phyloP scores from a whole-genome alignment of 1,140 invertebrate species.

The Chrysomallon squamiferum region DNA sequence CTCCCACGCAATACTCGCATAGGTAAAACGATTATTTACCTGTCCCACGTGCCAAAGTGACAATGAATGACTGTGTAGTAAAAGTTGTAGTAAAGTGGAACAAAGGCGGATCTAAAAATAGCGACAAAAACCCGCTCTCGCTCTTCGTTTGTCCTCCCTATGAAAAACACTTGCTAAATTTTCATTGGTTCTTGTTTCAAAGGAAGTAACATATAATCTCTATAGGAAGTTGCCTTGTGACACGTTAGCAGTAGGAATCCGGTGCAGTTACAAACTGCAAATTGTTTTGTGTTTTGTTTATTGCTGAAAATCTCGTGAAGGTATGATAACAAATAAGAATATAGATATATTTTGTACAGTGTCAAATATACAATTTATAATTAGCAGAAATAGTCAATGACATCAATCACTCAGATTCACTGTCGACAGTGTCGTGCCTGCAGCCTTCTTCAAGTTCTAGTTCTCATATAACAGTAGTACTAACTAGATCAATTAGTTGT shows the following conservation, averaged over 20 bases:
- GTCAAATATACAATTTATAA: no score
- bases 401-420: no score
- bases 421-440: no score
- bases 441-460: no score
- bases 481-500: no score
- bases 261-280: not conserved
- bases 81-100: conserved; percentile 13
- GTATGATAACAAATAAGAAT: no score
- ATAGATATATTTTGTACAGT: no score
- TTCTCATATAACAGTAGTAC: no score
- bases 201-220: conserved; percentile 5
- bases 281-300: not conserved
- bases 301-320: no score
- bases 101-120: conserved; percentile 12
- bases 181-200: not conserved
- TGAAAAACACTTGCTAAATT: not conserved
- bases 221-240: conserved; percentile 5
- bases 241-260: conserved; percentile 5
- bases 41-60: conserved; percentile 10
- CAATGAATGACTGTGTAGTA: conserved; percentile 17
- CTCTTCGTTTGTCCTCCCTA: conserved; percentile 12
- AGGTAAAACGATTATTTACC: not conserved
- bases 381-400: no score
- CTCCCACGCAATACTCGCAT: no score
- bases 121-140: conserved; percentile 9